phyloP scores from a whole-genome alignment of 1,140 invertebrate species.

The Drosophila pseudoobscura region DNA sequence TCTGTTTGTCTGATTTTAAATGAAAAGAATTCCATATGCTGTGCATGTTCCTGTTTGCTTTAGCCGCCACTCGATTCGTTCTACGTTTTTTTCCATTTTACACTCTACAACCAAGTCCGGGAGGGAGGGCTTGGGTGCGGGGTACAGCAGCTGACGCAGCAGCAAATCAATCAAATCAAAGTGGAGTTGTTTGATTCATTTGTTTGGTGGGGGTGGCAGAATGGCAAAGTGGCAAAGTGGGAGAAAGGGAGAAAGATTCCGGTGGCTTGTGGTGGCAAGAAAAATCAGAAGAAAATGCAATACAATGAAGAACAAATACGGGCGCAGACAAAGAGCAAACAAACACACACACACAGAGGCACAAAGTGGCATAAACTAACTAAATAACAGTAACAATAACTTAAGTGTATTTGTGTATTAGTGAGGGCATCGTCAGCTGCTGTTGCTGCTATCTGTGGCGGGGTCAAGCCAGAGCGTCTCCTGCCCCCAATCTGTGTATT shows the following conservation, averaged over 20 bases:
- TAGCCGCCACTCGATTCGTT: constrained; percentile 16
- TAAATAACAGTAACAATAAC: constrained; percentile 82
- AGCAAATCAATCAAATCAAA: constrained; percentile 80
- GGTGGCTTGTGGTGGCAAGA: constrained; percentile 29
- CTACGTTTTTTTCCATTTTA: constrained; percentile 25
- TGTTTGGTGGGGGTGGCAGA: constrained; percentile 25
- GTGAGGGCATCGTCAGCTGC: constrained; percentile 42
- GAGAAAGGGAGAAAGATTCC: constrained; percentile 5
- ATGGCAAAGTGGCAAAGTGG: too few species aligned
- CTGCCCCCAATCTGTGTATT: background rate
- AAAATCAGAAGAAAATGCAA: constrained; percentile 72
- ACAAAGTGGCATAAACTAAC: constrained; percentile 79
- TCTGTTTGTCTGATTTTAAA: constrained; percentile 33
- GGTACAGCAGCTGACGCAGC: constrained; percentile 67
- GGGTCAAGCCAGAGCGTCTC: background rate
- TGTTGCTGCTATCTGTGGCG: constrained; percentile 16
- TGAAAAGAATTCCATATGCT: constrained; percentile 51
- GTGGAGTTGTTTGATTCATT: constrained; percentile 62
- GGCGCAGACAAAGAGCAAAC: constrained; percentile 64
- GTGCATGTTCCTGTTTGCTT: constrained; percentile 49
- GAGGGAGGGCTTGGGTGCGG: too few species aligned
- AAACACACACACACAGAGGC: constrained; percentile 5
- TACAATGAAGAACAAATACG: constrained; percentile 77
- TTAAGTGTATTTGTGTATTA: constrained; percentile 81
- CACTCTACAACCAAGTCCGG: constrained; percentile 22